phyloP scores from a whole-genome alignment of 2,113 vertebrate genomes.

The Spilogale gracilis region DNA sequence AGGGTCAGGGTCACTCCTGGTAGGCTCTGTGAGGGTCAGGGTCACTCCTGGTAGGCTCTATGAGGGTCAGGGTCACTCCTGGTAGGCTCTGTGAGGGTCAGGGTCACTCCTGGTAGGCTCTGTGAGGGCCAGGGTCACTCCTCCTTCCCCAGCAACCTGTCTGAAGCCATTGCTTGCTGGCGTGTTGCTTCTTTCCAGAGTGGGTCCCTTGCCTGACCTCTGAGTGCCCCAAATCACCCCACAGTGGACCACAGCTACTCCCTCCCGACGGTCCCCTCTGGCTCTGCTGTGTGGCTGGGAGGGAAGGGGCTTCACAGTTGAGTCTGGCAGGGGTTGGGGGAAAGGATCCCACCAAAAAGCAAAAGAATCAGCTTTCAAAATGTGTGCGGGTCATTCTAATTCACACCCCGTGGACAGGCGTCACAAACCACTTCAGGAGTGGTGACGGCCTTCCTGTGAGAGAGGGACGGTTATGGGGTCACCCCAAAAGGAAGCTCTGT shows the following conservation, averaged over 20 bases:
- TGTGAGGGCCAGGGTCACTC: background rate
- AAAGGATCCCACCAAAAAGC: background rate
- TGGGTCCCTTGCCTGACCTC: background rate
- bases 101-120: background rate
- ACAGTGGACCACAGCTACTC: background rate
- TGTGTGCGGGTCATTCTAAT: accelerated
- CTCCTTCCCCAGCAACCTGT: background rate
- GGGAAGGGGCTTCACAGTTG: background rate
- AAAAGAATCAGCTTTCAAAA: background rate
- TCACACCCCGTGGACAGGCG: background rate
- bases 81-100: too few relatives aligned
- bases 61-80: too few relatives aligned
- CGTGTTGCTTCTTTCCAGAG: background rate
- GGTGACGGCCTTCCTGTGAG: background rate
- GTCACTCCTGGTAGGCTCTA: too few relatives aligned
- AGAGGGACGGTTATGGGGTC: background rate
- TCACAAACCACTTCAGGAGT: background rate
- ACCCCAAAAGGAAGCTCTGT: background rate
- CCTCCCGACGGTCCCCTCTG: background rate
- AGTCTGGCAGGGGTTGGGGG: background rate
- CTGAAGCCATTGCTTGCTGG: background rate
- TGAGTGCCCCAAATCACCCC: background rate
- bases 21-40: too few relatives aligned
- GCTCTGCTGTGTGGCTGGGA: background rate
- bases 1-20: too few relatives aligned